A percentile compares a stretch with the other conserved stretches of the same genome.
Conservation (phyloP, 2,113 vertebrate species). For the Barbus barbus region DNA sequence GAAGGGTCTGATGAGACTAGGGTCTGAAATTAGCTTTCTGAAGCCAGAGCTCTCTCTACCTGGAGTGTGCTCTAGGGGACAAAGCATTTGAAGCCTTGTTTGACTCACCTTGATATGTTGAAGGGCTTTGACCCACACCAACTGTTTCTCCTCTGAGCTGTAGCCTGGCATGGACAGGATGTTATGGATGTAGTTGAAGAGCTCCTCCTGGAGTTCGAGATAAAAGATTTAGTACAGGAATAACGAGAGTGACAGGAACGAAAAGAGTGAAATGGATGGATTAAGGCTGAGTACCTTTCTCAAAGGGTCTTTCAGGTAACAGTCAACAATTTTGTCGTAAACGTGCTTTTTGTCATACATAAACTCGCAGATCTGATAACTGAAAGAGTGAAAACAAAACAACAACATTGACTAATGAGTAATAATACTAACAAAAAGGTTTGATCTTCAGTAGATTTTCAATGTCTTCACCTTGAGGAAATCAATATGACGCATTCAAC, state of each 20-base stretch:
- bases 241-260: neutral
- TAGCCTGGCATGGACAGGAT: slow-evolving; percentile 93
- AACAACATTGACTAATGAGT: neutral
- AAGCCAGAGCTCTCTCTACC: too few relatives aligned
- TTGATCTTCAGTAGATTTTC: neutral
- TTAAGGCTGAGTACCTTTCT: slow-evolving; percentile 91
- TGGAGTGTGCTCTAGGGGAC: neutral
- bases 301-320: slow-evolving; percentile 90
- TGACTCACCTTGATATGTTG: slow-evolving; percentile 82
- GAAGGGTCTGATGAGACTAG: neutral
- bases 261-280: neutral
- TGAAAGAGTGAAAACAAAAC: slow-evolving; percentile 53
- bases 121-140: slow-evolving; percentile 83
- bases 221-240: neutral
- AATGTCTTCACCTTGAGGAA: neutral
- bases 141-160: slow-evolving; percentile 84
- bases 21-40: neutral
- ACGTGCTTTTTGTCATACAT: slow-evolving; percentile 91
- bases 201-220: slow-evolving; percentile 79
- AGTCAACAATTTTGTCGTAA: slow-evolving; percentile 90
- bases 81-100: slow-evolving; percentile 20
- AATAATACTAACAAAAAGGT: neutral
- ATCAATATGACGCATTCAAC: neutral
- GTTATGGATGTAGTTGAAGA: slow-evolving; percentile 94
- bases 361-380: slow-evolving; percentile 97